Conservation (phyloP, 2,113 vertebrate species). For the Brienomyrus longianalis region DNA sequence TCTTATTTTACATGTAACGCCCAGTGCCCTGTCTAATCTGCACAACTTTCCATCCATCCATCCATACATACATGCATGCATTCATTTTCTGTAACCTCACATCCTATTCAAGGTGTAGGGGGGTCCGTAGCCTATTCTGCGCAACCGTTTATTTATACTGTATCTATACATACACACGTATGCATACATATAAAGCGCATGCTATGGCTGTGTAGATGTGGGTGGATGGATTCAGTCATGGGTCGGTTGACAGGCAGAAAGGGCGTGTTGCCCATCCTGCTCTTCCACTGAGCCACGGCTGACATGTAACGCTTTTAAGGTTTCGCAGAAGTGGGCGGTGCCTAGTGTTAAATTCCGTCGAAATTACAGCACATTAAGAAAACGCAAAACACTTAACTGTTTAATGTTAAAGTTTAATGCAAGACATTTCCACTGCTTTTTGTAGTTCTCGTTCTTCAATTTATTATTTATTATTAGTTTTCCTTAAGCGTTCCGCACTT, state of each 20-base stretch:
- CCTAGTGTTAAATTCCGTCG: background rate
- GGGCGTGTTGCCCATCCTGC: background rate
- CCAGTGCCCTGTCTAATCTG: background rate
- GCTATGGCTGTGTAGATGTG: background rate
- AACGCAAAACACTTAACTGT: background rate
- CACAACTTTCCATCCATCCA: background rate
- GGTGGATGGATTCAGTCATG: background rate
- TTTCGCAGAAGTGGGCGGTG: background rate
- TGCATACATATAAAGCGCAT: background rate
- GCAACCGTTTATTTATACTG: background rate
- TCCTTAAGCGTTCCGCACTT: background rate
- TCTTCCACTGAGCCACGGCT: background rate
- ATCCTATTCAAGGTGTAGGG: too few relatives aligned
- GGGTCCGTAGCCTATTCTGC: too few relatives aligned
- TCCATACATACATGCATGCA: too few relatives aligned
- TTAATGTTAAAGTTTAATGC: background rate
- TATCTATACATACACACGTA: background rate
- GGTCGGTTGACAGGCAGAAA: background rate
- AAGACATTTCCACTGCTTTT: background rate
- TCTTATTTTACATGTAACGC: background rate
- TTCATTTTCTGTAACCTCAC: background rate
- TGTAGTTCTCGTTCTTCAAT: background rate
- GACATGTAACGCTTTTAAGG: background rate
- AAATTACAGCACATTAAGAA: background rate
- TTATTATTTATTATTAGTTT: background rate